Conservation (phyloP, 2,888 invertebrate species). For the Epinotia brunnichana region DNA sequence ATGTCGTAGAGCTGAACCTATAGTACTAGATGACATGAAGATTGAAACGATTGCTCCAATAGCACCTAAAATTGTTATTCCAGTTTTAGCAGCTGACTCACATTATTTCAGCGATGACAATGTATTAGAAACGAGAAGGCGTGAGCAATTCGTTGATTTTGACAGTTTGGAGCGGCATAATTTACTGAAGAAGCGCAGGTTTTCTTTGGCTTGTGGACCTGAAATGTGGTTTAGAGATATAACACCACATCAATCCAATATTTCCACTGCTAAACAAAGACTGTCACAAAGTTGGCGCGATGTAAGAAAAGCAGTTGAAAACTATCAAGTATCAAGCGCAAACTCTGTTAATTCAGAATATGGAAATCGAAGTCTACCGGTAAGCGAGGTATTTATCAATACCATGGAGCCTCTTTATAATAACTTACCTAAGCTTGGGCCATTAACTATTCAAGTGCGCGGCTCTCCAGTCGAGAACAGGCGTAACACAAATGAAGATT, state of each 20-base stretch:
- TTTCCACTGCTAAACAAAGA: conserved; percentile 62
- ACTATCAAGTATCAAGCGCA: conserved; percentile 59
- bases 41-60: conserved; percentile 63
- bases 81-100: conserved; percentile 74
- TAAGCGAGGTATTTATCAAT: conserved; percentile 88
- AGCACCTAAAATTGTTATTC: conserved; percentile 76
- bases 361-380: conserved; percentile 72
- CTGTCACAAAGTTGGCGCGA: conserved; percentile 76
- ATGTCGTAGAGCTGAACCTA: conserved; percentile 71
- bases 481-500: conserved; percentile 88
- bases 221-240: conserved; percentile 73
- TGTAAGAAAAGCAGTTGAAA: conserved; percentile 62
- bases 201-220: conserved; percentile 72
- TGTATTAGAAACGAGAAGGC: conserved; percentile 57
- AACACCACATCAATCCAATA: conserved; percentile 55
- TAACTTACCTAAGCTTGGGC: conserved; percentile 86
- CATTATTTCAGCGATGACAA: conserved; percentile 74
- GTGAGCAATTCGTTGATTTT: conserved; percentile 63
- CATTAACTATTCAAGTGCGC: conserved; percentile 92
- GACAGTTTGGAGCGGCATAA: conserved; percentile 71
- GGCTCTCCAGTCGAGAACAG: conserved; percentile 87
- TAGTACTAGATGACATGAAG: conserved; percentile 62
- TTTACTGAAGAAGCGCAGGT: conserved; percentile 66
- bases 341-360: conserved; percentile 64
- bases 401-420: conserved; percentile 82